Evolutionary conservation across 2,113 vertebrate genomes (phyloP).

Genomic region (Amazona guildingii): DNA sequence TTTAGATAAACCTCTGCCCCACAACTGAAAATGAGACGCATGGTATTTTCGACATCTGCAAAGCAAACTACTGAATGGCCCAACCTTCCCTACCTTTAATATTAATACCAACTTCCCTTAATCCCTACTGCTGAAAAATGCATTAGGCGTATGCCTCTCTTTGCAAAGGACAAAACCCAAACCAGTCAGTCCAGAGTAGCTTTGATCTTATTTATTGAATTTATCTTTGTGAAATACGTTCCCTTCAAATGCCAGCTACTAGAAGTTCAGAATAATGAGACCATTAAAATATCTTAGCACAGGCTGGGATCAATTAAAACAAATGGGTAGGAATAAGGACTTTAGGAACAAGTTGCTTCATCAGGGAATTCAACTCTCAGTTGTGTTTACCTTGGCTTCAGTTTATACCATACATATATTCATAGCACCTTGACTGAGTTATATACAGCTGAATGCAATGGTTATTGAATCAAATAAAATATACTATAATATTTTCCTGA

Average conservation of each 20-base stretch:
- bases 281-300: slow-evolving; percentile 59
- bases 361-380: slow-evolving; percentile 1
- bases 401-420: neutral
- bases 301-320: slow-evolving; percentile 68
- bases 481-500: neutral
- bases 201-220: slow-evolving; percentile 56
- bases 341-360: slow-evolving; percentile 44
- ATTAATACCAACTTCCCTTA: neutral
- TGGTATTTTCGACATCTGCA: neutral
- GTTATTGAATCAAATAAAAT: neutral
- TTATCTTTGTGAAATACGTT: slow-evolving; percentile 49
- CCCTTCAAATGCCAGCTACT: slow-evolving; percentile 50
- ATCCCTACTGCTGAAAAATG: neutral
- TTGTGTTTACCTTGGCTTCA: neutral
- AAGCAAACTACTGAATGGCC: neutral
- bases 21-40: neutral
- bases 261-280: slow-evolving; percentile 59
- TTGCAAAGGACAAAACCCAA: slow-evolving; percentile 34
- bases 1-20: neutral
- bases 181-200: neutral
- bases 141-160: neutral
- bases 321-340: slow-evolving; percentile 43
- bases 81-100: neutral
- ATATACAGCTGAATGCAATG: neutral
- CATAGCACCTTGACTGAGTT: neutral